Evolutionary conservation across 2,888 invertebrate species (phyloP).

Genomic region (Phortica magna): DNA sequence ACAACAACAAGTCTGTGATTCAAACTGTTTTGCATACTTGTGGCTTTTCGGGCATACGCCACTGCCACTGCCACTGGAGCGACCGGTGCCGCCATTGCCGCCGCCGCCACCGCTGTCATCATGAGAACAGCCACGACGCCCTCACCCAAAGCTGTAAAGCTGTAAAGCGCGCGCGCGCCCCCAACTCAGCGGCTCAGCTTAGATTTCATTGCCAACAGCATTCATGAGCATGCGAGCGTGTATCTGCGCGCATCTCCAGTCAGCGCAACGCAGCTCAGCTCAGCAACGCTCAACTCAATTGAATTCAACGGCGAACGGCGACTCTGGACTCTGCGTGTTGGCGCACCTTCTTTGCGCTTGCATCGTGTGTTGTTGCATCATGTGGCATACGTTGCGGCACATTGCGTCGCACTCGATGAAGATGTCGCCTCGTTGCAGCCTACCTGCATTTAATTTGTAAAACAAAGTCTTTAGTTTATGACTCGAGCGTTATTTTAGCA

Average conservation of each 20-base stretch:
- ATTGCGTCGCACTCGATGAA: slow-evolving; percentile 1
- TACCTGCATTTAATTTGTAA: slow-evolving; percentile 71
- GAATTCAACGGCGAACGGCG: neutral
- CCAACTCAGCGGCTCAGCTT: neutral
- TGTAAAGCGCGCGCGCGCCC: neutral
- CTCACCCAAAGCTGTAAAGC: neutral
- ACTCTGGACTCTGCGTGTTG: slow-evolving; percentile 15
- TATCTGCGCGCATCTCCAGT: slow-evolving; percentile 1
- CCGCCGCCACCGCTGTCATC: neutral
- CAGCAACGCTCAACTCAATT: too few species aligned
- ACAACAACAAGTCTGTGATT: neutral
- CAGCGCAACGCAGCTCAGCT: neutral
- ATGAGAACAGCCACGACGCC: slow-evolving; percentile 7
- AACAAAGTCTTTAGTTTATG: slow-evolving; percentile 74
- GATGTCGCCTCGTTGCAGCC: slow-evolving; percentile 26
- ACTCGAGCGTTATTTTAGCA: slow-evolving; percentile 68
- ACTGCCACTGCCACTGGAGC: neutral
- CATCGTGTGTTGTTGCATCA: neutral
- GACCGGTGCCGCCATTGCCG: neutral
- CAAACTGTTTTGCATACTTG: slow-evolving; percentile 22
- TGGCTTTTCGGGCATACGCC: slow-evolving; percentile 35
- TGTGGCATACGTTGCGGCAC: neutral
- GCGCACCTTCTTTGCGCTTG: slow-evolving; percentile 8
- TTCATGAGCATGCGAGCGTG: slow-evolving; percentile 6
- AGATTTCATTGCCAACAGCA: slow-evolving; percentile 10